A percentile compares a stretch with the other conserved stretches of the same genome.
Evolutionary conservation across 2,888 invertebrate species (phyloP).

Genomic region (Brachypalpus laphriformis): DNA sequence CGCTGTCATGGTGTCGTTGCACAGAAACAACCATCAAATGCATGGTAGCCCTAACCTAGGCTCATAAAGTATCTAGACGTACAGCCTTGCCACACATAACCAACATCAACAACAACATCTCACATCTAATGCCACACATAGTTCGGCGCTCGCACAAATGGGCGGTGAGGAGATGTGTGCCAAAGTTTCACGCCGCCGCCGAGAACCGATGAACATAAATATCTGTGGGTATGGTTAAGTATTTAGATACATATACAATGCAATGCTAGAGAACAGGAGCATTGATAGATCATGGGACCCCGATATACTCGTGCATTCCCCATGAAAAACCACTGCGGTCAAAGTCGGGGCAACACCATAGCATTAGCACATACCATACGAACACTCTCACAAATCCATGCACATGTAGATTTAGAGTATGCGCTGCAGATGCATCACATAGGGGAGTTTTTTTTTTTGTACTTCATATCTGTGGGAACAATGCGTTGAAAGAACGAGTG

Average conservation of each 20-base stretch:
- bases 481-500: slow-evolving; percentile 14
- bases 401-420: slow-evolving; percentile 12
- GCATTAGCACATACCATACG: slow-evolving; percentile 24
- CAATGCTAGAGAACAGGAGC: not conserved
- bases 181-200: slow-evolving; percentile 42
- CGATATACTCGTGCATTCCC: slow-evolving; percentile 35
- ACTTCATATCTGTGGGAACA: not conserved
- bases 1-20: slow-evolving; percentile 41
- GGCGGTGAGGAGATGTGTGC: slow-evolving; percentile 52
- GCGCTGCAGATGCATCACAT: slow-evolving; percentile 26
- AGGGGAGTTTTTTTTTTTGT: slow-evolving; percentile 2
- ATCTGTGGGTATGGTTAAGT: slow-evolving; percentile 29
- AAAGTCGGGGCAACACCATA: slow-evolving; percentile 64
- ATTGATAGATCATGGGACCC: slow-evolving; percentile 48
- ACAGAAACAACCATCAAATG: slow-evolving; percentile 43
- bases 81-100: slow-evolving; percentile 69
- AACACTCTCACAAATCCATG: not conserved
- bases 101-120: slow-evolving; percentile 49
- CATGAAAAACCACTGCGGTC: slow-evolving; percentile 66
- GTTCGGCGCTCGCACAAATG: slow-evolving; percentile 7
- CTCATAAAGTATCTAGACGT: slow-evolving; percentile 63
- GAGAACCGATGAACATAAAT: slow-evolving; percentile 27
- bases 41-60: slow-evolving; percentile 66
- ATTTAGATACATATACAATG: slow-evolving; percentile 2
- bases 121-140: slow-evolving; percentile 47